Conservation (phyloP, 2,797 vertebrate species). For the Chelmon rostratus region DNA sequence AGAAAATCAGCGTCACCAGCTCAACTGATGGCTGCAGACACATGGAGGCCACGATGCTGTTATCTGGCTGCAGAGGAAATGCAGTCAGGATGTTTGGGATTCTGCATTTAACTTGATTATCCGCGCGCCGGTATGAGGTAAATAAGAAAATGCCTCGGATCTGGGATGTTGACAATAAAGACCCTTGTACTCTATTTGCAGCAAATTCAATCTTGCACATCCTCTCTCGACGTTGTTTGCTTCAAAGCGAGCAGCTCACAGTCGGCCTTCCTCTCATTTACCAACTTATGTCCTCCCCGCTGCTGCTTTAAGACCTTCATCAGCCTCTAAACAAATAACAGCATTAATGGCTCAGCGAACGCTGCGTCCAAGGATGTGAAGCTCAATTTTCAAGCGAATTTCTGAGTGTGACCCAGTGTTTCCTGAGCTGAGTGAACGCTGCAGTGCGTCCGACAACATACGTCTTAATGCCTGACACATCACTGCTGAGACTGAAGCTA, state of each 20-base stretch:
- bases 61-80: not conserved
- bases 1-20: not conserved
- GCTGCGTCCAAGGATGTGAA: not conserved
- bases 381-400: slow-evolving; percentile 12
- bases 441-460: not conserved
- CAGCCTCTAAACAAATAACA: slow-evolving; percentile 51
- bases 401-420: too few species aligned
- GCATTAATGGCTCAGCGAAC: slow-evolving; percentile 26
- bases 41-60: not conserved
- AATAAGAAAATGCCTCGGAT: slow-evolving; percentile 46
- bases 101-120: slow-evolving; percentile 40
- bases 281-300: slow-evolving; percentile 45
- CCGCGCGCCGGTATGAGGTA: slow-evolving; percentile 11
- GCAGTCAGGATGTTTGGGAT: slow-evolving; percentile 34
- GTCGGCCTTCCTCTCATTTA: slow-evolving; percentile 54
- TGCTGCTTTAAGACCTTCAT: slow-evolving; percentile 56
- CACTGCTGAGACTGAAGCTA: not conserved
- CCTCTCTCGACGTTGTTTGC: slow-evolving; percentile 28
- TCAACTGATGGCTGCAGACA: slow-evolving; percentile 16
- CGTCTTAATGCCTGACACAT: too few species aligned
- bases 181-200: slow-evolving; percentile 26
- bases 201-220: slow-evolving; percentile 46
- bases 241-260: slow-evolving; percentile 35
- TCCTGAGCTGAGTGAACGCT: not conserved
- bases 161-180: slow-evolving; percentile 31